Evolutionary conservation across 2,888 invertebrate species (phyloP), one percentile per base, ranked within the genome.

Genomic region (Rosalia funebris): DNA sequence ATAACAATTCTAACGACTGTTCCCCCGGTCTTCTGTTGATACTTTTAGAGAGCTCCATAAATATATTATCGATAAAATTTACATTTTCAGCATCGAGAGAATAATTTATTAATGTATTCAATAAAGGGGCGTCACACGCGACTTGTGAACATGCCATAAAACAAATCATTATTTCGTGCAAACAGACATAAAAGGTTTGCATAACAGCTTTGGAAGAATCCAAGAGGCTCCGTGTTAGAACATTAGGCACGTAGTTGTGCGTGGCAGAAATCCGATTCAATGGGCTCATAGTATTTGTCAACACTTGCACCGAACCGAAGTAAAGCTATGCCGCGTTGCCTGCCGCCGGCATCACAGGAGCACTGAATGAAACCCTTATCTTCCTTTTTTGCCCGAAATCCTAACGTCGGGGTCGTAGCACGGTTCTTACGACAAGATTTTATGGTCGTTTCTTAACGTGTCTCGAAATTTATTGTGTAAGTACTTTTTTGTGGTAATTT

Each of bases 351-450:
- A 47, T 52, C 50, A 55, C 48, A 55, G 59, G 48, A 47, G 16
- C 47, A 67, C 62, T 66, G 70, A 73, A 69, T 70, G 71, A 71
- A 71, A 71, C 69, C 72, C 72, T 72, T 69, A 71, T 72, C 73
- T 71, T 70, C 67, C 69, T 66, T 68, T 70, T 70, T 68, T 66
- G 56, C 58, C 65, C 64, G 58, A 66, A 67, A 59, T 53, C 37
- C 32, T 37, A 41, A 44, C 47, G 41, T 39, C 25, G 52, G 36
- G n/a, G 37, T 15, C 9, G 47, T 39, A 44, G 46, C 58, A 60
- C 63, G 59, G 53, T 53, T 17, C 53, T 3, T 14, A 9, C 41
- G 17, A 10, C 1, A 9, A 25, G 25, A 25, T n/a, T n/a, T n/a
- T n/a, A n/a, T n/a, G n/a, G n/a, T n/a, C n/a, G n/a, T n/a, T n/a